Percentiles rank a stretch among this genome's conserved stretches.
Conservation (phyloP, 30 jellyfish, hydroid and myxozoan genomes). For the Mastigias papua region DNA sequence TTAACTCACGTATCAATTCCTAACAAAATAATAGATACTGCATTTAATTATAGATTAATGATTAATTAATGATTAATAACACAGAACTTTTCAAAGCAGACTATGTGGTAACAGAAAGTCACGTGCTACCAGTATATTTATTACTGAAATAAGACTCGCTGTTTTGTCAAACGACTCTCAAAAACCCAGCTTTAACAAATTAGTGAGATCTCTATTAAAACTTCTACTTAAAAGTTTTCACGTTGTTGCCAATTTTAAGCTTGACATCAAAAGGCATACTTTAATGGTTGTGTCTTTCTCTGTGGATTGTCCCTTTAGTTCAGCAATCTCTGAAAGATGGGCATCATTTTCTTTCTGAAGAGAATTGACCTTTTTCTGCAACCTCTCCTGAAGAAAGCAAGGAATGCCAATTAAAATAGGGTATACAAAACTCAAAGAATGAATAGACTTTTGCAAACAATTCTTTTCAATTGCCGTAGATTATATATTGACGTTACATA, state of each 20-base stretch:
- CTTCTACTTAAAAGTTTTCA: background rate
- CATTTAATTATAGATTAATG: too few species aligned
- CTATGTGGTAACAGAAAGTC: too few species aligned
- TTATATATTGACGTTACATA: too few species aligned
- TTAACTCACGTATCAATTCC: too few species aligned
- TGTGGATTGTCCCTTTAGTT: background rate
- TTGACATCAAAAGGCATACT: background rate
- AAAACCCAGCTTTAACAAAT: background rate
- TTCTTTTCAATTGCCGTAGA: too few species aligned
- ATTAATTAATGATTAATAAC: too few species aligned
- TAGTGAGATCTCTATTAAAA: background rate
- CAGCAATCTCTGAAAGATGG: conserved; percentile 8
- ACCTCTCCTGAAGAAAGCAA: conserved; percentile 28
- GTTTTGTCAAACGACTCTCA: background rate
- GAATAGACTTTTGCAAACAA: too few species aligned
- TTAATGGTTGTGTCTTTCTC: conserved; percentile 34
- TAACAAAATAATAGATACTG: too few species aligned
- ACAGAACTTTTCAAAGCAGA: too few species aligned
- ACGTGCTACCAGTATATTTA: too few species aligned
- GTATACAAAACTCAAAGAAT: background rate
- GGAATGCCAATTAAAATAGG: background rate
- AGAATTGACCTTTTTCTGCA: conserved; percentile 21
- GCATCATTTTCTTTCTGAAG: conserved; percentile 40
- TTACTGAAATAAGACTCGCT: too few species aligned
- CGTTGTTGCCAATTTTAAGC: background rate